phyloP scores from a whole-genome alignment of 2,888 invertebrate species.

The Atethmia centrago region DNA sequence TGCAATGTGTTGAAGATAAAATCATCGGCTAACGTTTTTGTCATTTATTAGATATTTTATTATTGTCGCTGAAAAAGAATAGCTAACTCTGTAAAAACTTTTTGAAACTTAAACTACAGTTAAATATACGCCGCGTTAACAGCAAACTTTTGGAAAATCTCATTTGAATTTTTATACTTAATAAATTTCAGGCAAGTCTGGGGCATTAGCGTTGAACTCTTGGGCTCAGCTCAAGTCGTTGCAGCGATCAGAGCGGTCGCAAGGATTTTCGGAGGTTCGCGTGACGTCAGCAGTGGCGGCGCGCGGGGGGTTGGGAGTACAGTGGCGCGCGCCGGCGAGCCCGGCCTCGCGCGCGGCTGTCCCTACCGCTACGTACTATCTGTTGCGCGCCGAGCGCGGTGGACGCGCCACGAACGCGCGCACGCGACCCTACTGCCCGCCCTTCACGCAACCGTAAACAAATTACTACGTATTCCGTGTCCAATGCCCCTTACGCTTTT shows the following conservation, averaged over 20 bases:
- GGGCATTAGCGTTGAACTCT: slow-evolving; percentile 65
- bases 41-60: background rate
- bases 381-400: slow-evolving; percentile 87
- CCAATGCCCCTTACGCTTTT: slow-evolving; percentile 64
- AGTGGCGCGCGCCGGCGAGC: slow-evolving; percentile 79
- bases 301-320: slow-evolving; percentile 67
- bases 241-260: slow-evolving; percentile 79
- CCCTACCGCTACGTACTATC: slow-evolving; percentile 80
- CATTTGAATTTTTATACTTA: slow-evolving; percentile 60
- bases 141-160: slow-evolving; percentile 46
- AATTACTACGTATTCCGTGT: slow-evolving; percentile 75
- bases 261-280: slow-evolving; percentile 84
- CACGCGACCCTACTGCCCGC: slow-evolving; percentile 76
- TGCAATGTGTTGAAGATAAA: background rate
- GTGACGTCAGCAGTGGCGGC: slow-evolving; percentile 85
- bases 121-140: slow-evolving; percentile 23
- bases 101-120: slow-evolving; percentile 16
- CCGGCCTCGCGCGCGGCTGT: slow-evolving; percentile 71
- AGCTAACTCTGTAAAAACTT: background rate
- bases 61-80: background rate
- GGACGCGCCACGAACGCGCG: slow-evolving; percentile 77
- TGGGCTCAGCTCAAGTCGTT: slow-evolving; percentile 73
- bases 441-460: slow-evolving; percentile 82
- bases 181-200: slow-evolving; percentile 58
- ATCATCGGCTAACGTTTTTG: background rate